A percentile compares a stretch with the other conserved stretches of the same genome.
These are phyloP conservation scores for Eristalinus aeneus DNA, from an alignment of 2,888 invertebrate genomes.

Conservation along the genomic window DNA sequence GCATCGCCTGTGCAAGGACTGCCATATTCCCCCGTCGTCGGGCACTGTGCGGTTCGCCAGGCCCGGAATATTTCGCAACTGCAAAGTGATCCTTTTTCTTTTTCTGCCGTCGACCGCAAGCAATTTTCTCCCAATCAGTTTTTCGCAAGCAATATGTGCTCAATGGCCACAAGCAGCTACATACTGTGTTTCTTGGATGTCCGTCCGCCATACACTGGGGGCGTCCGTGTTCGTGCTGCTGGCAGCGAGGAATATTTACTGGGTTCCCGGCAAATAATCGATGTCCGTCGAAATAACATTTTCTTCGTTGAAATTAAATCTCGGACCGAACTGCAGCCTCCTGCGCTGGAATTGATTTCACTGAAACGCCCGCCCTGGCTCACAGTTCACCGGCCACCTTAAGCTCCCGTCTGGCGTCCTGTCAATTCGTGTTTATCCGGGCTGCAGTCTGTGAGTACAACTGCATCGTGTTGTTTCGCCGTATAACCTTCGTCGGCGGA, in stretches of 20 bases:
- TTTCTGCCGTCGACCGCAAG: slow-evolving; percentile 29
- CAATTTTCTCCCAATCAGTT: slow-evolving; percentile 53
- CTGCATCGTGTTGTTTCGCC: slow-evolving; percentile 14
- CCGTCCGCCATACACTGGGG: background rate
- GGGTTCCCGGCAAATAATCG: slow-evolving; percentile 8
- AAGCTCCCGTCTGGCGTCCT: slow-evolving; percentile 4
- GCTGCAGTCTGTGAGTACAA: slow-evolving; percentile 11
- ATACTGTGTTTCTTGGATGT: slow-evolving; percentile 4
- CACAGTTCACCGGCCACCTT: background rate
- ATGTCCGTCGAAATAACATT: slow-evolving; percentile 30
- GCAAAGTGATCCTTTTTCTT: background rate
- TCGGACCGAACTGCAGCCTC: background rate
- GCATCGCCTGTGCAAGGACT: slow-evolving; percentile 8
- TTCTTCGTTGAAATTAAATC: slow-evolving; percentile 37
- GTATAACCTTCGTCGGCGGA: slow-evolving; percentile 7
- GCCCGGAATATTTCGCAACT: background rate
- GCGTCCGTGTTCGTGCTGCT: background rate
- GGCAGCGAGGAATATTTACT: background rate
- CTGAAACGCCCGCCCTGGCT: background rate
- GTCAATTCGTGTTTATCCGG: slow-evolving; percentile 22
- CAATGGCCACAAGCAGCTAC: background rate
- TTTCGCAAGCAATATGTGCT: slow-evolving; percentile 15
- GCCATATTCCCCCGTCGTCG: slow-evolving; percentile 17
- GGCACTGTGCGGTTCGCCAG: background rate
- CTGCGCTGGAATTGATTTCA: slow-evolving; percentile 3